A percentile compares a stretch with the other conserved stretches of the same genome.
Conservation (phyloP, 2,113 vertebrate species). For the Urocynchramus pylzowi region DNA sequence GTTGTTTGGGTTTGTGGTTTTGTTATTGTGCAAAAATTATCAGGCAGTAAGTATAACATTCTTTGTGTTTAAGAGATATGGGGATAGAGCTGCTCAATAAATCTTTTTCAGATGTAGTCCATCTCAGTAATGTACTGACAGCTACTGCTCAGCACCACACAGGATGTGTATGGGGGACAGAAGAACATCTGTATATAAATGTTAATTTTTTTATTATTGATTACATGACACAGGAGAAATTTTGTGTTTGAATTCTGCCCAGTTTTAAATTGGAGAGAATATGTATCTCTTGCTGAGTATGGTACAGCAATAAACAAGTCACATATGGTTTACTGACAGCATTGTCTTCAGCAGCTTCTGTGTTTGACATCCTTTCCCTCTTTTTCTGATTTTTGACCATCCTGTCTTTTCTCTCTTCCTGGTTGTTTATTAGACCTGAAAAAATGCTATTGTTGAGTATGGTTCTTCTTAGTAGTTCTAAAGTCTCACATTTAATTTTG, state of each 20-base stretch:
- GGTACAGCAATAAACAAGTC: neutral
- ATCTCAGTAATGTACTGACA: neutral
- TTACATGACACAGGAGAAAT: neutral
- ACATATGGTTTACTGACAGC: neutral
- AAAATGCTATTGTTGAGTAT: neutral
- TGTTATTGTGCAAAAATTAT: neutral
- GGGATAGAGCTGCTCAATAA: neutral
- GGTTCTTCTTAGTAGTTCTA: neutral
- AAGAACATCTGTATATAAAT: neutral
- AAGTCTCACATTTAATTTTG: neutral
- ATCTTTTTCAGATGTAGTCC: neutral
- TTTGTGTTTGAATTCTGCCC: neutral
- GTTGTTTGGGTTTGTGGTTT: neutral
- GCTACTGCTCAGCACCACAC: neutral
- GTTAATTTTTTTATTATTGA: neutral
- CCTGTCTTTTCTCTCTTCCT: neutral
- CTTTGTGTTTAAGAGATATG: neutral
- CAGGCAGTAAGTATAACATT: neutral
- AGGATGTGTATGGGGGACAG: neutral
- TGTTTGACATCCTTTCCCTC: neutral
- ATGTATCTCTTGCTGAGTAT: neutral
- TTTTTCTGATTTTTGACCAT: neutral
- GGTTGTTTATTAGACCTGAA: neutral
- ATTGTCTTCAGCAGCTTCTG: neutral
- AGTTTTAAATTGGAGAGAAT: neutral